Conservation (phyloP, 1,140 invertebrate genomes). For the Drosophila teissieri region DNA sequence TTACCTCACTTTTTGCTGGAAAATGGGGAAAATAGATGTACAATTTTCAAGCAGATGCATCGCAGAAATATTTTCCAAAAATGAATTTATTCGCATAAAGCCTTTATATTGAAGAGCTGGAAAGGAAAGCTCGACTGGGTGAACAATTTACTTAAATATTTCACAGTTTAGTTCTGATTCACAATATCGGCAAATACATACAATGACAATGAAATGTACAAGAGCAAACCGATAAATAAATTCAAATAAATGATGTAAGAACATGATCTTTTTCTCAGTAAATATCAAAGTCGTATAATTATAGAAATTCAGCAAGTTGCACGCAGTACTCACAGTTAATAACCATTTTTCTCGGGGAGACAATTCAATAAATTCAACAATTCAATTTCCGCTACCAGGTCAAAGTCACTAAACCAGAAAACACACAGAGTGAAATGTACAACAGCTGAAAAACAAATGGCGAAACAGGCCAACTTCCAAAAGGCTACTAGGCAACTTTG, state of each 20-base stretch:
- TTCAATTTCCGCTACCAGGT: conserved; percentile 31
- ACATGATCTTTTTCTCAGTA: neutral
- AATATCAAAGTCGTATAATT: conserved; percentile 4
- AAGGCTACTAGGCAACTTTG: conserved; percentile 34
- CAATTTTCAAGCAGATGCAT: neutral
- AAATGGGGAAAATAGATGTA: conserved; percentile 12
- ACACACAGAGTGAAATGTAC: conserved; percentile 52
- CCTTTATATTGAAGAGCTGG: conserved; percentile 9
- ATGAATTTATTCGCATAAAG: conserved; percentile 8
- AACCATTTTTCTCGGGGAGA: conserved; percentile 34
- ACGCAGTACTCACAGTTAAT: conserved; percentile 24
- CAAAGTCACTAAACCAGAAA: conserved; percentile 54
- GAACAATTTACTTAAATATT: conserved; percentile 14
- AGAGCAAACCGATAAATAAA: conserved; percentile 17
- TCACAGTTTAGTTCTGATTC: conserved; percentile 1
- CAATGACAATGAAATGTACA: conserved; percentile 20
- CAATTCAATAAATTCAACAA: conserved; percentile 52
- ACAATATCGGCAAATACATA: conserved; percentile 3
- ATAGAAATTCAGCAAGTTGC: neutral
- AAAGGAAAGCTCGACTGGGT: conserved; percentile 12
- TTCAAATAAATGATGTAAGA: conserved; percentile 3
- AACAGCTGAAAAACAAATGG: conserved; percentile 48
- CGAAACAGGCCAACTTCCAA: conserved; percentile 37
- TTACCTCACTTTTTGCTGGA: conserved; percentile 35
- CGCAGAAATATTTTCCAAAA: conserved; percentile 5